Percentiles rank a stretch among this genome's conserved stretches.
Conservation (phyloP, 2,797 vertebrate genomes). For the Ciconia nigra region DNA sequence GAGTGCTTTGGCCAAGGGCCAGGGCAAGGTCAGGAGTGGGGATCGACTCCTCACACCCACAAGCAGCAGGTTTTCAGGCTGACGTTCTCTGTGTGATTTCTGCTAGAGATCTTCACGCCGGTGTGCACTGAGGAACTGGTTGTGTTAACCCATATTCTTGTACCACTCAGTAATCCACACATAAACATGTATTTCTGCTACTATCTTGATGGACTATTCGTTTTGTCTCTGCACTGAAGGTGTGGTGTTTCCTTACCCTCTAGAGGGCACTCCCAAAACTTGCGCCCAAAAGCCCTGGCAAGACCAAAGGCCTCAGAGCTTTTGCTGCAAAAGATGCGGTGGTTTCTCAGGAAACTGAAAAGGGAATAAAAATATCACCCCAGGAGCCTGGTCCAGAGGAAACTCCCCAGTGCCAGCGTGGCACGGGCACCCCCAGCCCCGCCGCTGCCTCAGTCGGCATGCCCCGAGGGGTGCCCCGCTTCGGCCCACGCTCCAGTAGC, state of each 20-base stretch:
- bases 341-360: not conserved
- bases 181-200: slow-evolving; percentile 49
- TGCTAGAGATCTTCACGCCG: not conserved
- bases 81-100: not conserved
- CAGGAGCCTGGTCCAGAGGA: not conserved
- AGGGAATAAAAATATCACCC: not conserved
- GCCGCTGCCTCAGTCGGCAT: no score
- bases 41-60: accelerated
- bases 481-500: accelerated
- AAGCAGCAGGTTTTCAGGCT: not conserved
- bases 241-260: not conserved
- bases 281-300: not conserved
- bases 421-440: not conserved
- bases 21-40: accelerated
- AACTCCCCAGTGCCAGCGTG: accelerated
- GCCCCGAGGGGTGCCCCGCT: not conserved
- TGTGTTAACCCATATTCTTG: not conserved
- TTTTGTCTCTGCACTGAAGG: not conserved
- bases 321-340: not conserved
- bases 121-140: not conserved
- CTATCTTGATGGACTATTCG: not conserved
- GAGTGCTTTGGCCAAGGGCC: not conserved
- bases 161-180: slow-evolving; percentile 24
- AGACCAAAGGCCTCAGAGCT: not conserved
- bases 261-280: not conserved